These are phyloP conservation scores for Arrhamphus sclerolepis DNA, from an alignment of 2,797 vertebrate genomes.

Conservation along the genomic window DNA sequence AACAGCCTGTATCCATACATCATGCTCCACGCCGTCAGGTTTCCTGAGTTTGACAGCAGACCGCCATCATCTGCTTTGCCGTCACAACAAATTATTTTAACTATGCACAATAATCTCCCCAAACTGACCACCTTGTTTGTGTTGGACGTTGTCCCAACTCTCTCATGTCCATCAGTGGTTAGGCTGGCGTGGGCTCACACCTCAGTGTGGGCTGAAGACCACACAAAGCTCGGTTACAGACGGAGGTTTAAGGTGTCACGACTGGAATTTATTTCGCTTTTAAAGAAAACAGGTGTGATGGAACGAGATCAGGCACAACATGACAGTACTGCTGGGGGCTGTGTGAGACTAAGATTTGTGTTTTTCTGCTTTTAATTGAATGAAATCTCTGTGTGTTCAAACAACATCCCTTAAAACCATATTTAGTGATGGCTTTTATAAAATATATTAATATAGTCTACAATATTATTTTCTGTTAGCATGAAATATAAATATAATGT, in stretches of 20 bases:
- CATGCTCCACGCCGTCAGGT: conserved; percentile 31
- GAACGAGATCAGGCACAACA: not conserved
- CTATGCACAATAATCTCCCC: conserved; percentile 52
- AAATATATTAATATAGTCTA: conserved; percentile 50
- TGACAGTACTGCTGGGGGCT: conserved; percentile 7
- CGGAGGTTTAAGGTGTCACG: conserved; percentile 19
- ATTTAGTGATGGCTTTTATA: conserved; percentile 38
- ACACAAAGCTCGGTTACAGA: conserved; percentile 44
- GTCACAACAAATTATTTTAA: conserved; percentile 53
- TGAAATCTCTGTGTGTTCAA: conserved; percentile 45
- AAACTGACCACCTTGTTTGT: conserved; percentile 54
- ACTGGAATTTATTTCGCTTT: conserved; percentile 38
- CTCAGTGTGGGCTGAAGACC: conserved; percentile 34
- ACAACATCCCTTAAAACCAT: conserved; percentile 46
- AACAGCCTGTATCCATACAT: conserved; percentile 47
- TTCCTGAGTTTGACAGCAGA: conserved; percentile 50
- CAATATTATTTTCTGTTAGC: conserved; percentile 41
- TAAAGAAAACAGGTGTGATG: conserved; percentile 46
- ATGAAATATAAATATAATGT: conserved; percentile 47
- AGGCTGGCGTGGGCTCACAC: conserved; percentile 14
- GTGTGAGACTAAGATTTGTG: conserved; percentile 16
- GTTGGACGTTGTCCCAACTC: conserved; percentile 51
- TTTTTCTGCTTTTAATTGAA: conserved; percentile 28
- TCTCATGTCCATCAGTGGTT: conserved; percentile 48
- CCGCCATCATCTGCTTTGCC: conserved; percentile 40